Base-by-base conservation (phyloP, 2,113 vertebrate genomes). In the Mastomys coucha region DNA sequence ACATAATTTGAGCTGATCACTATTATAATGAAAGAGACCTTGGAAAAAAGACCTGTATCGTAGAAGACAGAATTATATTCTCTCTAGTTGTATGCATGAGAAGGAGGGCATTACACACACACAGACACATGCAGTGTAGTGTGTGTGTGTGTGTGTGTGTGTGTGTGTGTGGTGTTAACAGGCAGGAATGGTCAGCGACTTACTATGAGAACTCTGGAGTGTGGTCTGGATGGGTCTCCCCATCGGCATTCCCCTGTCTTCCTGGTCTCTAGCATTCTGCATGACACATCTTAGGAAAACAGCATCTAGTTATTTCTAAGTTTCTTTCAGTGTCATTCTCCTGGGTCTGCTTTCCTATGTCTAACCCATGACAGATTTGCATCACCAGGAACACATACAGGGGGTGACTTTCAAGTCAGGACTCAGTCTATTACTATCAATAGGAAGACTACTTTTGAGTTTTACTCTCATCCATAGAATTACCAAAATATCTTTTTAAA, bases 301-400 rank as follows among this genome's bases (percentile, higher is more conserved):
- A 81, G 20, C 39, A 63, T 58, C 73, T 51, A 51, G 16, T 65
- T 89, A 26, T 77, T 75, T 70, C 36, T 31, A 89, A 56, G 53
- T 76, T 94, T 39, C 42, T 80, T 89, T 73, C 22, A 36, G 36
- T 63, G 51, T 22, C 6, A 42, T 26, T 92, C 51, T 28, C 91
- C 36, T 45, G 1, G 67, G 60, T 10, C 63, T 17, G 58, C 33
- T 63, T 96, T 92, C 58, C 80, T 58, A n/a, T 67, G 96, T 53
- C 84, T 53, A 88, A 42, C 22, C 31, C 31, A 42, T 77, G 65
- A 80, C 42, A 60, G 58, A 56, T 93, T 77, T 81, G 73, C 20
- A 73, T 91, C 93, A 91, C 89, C 39, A 91, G 75, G 16, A 39
- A 93, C 20, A 81, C 42, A 88, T 26, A 58, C n/a, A 82, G 13